Conservation (phyloP, 2,888 invertebrate genomes). For the Noctua comes region DNA sequence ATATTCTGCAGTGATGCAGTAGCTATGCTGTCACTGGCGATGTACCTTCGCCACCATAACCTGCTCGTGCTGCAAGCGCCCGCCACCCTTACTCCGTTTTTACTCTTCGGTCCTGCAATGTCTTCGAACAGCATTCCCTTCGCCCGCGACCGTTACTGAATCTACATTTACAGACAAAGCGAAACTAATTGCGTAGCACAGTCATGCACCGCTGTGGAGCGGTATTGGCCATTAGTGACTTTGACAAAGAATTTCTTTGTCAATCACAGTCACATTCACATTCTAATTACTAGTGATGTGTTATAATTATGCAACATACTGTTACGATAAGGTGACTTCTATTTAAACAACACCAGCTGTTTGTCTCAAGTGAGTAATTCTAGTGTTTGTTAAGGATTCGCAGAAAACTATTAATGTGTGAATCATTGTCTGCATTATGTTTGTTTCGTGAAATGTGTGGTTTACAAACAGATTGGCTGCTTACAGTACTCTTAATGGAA, state of each 20-base stretch:
- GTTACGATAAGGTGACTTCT: conserved; percentile 21
- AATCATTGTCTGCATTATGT: conserved; percentile 16
- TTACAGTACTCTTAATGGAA: neutral
- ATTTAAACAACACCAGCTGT: conserved; percentile 16
- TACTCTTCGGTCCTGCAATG: neutral
- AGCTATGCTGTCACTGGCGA: neutral
- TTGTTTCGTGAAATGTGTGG: neutral
- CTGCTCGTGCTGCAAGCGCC: neutral
- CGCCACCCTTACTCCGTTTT: neutral
- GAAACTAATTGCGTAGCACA: neutral
- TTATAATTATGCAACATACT: neutral
- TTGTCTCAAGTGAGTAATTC: conserved; percentile 7
- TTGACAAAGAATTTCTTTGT: neutral
- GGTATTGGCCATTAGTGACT: neutral
- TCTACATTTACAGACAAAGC: neutral
- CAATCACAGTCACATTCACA: neutral
- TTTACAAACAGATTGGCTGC: neutral
- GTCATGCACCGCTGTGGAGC: neutral
- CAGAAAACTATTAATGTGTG: conserved; percentile 1
- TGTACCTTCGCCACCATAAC: neutral
- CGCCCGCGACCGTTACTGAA: no score
- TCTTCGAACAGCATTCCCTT: neutral
- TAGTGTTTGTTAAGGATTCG: conserved; percentile 14
- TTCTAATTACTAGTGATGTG: neutral
- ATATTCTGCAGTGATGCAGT: neutral